phyloP scores from a whole-genome alignment of 1,140 invertebrate species.

The Cherax destructor region DNA sequence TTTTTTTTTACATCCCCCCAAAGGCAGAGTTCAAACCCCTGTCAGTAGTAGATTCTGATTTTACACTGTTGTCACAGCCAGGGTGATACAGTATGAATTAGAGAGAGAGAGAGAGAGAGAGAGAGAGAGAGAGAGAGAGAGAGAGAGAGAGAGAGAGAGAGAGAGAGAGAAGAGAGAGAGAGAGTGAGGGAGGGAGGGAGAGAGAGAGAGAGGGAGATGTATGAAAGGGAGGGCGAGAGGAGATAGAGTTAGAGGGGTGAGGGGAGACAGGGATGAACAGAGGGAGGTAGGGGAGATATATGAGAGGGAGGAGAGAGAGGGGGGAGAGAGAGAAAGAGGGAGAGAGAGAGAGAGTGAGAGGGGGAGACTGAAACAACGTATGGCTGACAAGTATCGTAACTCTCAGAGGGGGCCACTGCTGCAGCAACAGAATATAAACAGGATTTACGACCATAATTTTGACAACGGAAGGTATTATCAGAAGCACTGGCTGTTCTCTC shows the following conservation, averaged over 20 bases:
- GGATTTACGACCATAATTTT: slow-evolving; percentile 66
- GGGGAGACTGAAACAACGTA: slow-evolving; percentile 58
- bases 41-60: too few species aligned
- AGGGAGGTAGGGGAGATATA: neutral
- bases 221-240: slow-evolving; percentile 17
- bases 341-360: slow-evolving; percentile 23
- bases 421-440: slow-evolving; percentile 68
- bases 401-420: slow-evolving; percentile 46
- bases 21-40: neutral
- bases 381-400: slow-evolving; percentile 63
- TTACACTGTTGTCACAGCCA: too few species aligned
- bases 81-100: too few species aligned
- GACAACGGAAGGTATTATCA: slow-evolving; percentile 68
- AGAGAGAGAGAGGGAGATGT: slow-evolving; percentile 18
- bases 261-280: neutral
- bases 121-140: neutral
- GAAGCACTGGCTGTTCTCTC: slow-evolving; percentile 58
- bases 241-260: slow-evolving; percentile 20
- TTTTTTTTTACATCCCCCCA: neutral
- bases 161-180: too few species aligned
- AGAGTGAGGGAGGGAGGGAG: neutral
- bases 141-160: neutral
- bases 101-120: neutral
- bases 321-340: slow-evolving; percentile 12
- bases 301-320: neutral